These are phyloP conservation scores for Tillus elongatus DNA, from an alignment of 2,888 invertebrate species.

Conservation along the genomic window DNA sequence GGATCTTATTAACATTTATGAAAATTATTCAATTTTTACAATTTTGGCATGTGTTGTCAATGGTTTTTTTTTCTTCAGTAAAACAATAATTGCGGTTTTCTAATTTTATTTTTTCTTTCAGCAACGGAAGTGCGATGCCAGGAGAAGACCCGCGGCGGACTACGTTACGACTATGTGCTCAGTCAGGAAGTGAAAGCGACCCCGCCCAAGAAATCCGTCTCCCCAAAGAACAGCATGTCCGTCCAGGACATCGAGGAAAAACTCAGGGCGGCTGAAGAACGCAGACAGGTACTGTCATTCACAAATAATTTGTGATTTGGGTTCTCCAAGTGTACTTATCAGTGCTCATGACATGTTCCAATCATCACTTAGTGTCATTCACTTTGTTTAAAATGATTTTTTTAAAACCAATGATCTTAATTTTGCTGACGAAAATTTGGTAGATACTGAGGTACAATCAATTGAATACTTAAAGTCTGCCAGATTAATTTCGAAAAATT, in stretches of 20 bases:
- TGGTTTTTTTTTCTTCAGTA: slow-evolving; percentile 1
- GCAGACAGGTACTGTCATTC: slow-evolving; percentile 67
- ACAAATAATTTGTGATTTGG: too few species aligned
- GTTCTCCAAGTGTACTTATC: too few species aligned
- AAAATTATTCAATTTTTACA: too few species aligned
- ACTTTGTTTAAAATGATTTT: too few species aligned
- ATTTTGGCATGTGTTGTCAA: too few species aligned
- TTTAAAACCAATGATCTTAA: too few species aligned
- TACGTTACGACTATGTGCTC: slow-evolving; percentile 86
- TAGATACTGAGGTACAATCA: slow-evolving; percentile 1
- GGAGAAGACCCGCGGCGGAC: slow-evolving; percentile 84
- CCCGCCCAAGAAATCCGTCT: slow-evolving; percentile 58
- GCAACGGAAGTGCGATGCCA: slow-evolving; percentile 88
- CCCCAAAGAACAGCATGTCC: slow-evolving; percentile 60
- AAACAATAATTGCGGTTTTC: too few species aligned
- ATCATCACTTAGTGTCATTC: not conserved
- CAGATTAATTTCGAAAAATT: too few species aligned
- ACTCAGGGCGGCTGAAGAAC: slow-evolving; percentile 86
- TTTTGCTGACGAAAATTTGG: too few species aligned
- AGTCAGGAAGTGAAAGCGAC: slow-evolving; percentile 62
- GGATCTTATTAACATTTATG: too few species aligned
- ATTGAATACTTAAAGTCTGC: too few species aligned
- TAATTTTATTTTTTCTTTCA: slow-evolving; percentile 36
- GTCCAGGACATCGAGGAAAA: slow-evolving; percentile 88
- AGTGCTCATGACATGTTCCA: too few species aligned